These are phyloP conservation scores for Danaus chrysippus DNA, from an alignment of 2,888 invertebrate species.

Conservation along the genomic window DNA sequence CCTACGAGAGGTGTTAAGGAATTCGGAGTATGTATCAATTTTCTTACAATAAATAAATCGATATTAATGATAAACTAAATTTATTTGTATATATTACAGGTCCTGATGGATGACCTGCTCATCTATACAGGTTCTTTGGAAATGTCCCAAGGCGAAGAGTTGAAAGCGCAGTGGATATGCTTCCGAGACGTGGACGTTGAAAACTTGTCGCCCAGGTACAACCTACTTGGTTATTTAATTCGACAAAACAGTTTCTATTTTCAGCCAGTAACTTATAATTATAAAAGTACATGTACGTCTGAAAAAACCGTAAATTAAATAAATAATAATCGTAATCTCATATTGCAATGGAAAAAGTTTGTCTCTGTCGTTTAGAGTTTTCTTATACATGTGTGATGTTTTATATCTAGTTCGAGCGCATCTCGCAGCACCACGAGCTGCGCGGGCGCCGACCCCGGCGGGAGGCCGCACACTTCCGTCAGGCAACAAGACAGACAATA, in stretches of 20 bases:
- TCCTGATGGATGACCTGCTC: constrained; percentile 88
- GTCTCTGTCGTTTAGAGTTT: too few relatives aligned
- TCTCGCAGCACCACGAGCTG: constrained; percentile 66
- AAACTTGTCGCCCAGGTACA: constrained; percentile 55
- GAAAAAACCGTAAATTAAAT: too few relatives aligned
- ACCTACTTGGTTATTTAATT: background rate
- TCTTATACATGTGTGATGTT: too few relatives aligned
- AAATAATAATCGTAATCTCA: too few relatives aligned
- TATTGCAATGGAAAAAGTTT: too few relatives aligned
- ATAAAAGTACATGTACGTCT: too few relatives aligned
- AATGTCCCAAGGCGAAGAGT: constrained; percentile 58
- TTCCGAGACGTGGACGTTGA: constrained; percentile 59
- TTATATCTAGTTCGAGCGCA: constrained; percentile 43
- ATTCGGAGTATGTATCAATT: constrained; percentile 82
- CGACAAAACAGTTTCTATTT: too few relatives aligned
- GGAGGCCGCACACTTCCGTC: constrained; percentile 72
- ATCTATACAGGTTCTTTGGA: constrained; percentile 86
- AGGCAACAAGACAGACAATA: constrained; percentile 2
- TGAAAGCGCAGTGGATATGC: constrained; percentile 63
- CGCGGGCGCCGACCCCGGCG: constrained; percentile 62
- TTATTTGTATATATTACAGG: constrained; percentile 59
- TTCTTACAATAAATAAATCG: background rate
- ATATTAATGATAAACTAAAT: background rate
- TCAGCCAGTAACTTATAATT: too few relatives aligned
- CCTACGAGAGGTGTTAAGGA: constrained; percentile 88